phyloP scores from a whole-genome alignment of 2,113 vertebrate species.

The Calonectris borealis region DNA sequence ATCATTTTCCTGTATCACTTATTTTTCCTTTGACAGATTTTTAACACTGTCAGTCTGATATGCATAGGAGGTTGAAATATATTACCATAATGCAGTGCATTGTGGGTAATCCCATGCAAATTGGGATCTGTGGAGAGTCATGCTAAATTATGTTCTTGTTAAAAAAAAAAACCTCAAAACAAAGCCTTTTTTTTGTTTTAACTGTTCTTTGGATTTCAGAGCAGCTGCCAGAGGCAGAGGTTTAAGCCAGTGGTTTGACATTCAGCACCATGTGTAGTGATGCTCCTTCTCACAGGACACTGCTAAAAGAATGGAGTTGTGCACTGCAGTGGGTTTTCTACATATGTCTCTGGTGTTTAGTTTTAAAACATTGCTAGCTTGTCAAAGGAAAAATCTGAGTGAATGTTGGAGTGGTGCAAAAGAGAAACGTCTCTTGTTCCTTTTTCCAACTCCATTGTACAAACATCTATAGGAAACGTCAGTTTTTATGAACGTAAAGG shows the following conservation, averaged over 20 bases:
- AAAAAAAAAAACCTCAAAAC: neutral
- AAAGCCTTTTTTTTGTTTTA: neutral
- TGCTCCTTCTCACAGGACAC: neutral
- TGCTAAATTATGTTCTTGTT: neutral
- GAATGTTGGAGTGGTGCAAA: neutral
- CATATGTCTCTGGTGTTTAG: neutral
- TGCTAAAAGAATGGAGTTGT: neutral
- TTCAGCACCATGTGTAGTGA: neutral
- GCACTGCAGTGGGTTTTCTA: neutral
- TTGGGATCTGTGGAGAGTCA: constrained; percentile 30
- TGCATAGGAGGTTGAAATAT: constrained; percentile 13
- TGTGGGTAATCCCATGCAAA: constrained; percentile 65
- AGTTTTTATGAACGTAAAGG: neutral
- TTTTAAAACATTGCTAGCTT: constrained; percentile 7
- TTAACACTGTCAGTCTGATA: constrained; percentile 36
- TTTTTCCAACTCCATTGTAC: neutral
- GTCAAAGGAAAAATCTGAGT: neutral
- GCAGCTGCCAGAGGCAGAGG: neutral
- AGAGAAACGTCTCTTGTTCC: neutral
- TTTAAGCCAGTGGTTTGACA: neutral
- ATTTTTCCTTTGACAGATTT: constrained; percentile 48
- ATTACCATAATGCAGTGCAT: constrained; percentile 41
- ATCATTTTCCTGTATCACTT: constrained; percentile 55
- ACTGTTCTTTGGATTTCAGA: constrained; percentile 9
- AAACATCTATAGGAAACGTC: neutral